Conservation (phyloP, 2,113 vertebrate genomes). For the human region GRCh38 chr4:67030001-67030500, state of each 20-base stretch:
- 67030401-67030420: background rate
- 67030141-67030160: background rate
- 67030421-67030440: background rate
- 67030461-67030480: background rate
- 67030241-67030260: background rate
- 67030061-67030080: background rate
- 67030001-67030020: background rate
- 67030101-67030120: background rate
- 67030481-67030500: background rate
- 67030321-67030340: background rate
- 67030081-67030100: background rate
- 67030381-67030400: background rate
- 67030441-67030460: background rate
- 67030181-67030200: background rate
- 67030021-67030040: background rate
- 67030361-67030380: background rate
- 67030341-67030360: background rate
- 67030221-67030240: background rate
- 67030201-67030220: background rate
- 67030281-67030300: background rate
- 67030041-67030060: constrained; percentile 5
- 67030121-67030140: background rate
- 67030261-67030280: background rate
- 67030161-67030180: background rate
- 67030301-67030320: background rate